Conservation (phyloP, 2,797 vertebrate genomes). For the Pachyuromys duprasi region DNA sequence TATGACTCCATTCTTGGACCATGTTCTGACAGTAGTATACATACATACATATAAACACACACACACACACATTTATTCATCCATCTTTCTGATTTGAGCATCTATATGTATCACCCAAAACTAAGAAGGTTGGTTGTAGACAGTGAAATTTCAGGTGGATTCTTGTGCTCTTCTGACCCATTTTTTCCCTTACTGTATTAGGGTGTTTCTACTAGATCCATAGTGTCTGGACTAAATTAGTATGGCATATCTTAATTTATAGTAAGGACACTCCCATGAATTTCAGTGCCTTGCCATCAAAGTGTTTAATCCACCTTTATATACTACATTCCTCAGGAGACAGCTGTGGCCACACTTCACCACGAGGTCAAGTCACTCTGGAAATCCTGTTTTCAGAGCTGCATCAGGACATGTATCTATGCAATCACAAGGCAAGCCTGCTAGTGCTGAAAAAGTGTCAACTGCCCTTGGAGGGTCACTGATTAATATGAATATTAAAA, state of each 20-base stretch:
- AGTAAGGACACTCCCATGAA: background rate
- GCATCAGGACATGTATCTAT: background rate
- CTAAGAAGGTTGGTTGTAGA: background rate
- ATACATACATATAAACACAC: background rate
- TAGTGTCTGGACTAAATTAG: background rate
- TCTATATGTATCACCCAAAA: background rate
- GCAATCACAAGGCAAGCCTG: background rate
- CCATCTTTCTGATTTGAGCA: background rate
- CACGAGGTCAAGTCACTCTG: background rate
- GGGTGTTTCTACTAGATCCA: background rate
- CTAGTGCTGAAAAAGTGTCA: background rate
- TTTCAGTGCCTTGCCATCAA: background rate
- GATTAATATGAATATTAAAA: background rate
- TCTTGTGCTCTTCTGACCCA: background rate
- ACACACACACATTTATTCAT: background rate
- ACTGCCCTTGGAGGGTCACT: background rate
- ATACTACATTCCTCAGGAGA: background rate
- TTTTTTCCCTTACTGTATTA: background rate
- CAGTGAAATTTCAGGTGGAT: background rate
- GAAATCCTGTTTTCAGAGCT: background rate
- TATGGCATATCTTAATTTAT: background rate
- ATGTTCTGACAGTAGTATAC: background rate
- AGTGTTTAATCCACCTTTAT: background rate
- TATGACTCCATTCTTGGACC: background rate
- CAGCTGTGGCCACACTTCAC: background rate